phyloP scores from a whole-genome alignment of 2,113 vertebrate genomes.

The Opisthocomus hoazin region DNA sequence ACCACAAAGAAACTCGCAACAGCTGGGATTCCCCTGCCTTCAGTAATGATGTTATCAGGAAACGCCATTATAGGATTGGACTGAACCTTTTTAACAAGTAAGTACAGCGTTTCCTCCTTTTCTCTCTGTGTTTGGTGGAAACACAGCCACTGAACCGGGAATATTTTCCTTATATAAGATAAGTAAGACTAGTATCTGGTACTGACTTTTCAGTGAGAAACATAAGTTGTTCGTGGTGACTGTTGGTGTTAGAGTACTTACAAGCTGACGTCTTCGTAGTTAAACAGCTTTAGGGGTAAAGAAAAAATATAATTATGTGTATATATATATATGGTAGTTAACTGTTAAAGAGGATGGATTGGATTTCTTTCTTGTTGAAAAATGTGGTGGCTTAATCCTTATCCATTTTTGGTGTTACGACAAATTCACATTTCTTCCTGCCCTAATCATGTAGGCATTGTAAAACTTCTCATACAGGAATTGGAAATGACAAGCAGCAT shows the following conservation, averaged over 20 bases:
- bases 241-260: not conserved
- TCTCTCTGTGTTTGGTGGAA: not conserved
- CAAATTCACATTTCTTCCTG: not conserved
- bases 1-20: conserved; percentile 97
- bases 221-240: not conserved
- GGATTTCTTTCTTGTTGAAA: not conserved
- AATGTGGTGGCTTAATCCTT: not conserved
- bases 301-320: not conserved
- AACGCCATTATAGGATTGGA: conserved; percentile 94
- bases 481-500: not conserved
- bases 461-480: not conserved
- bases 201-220: not conserved
- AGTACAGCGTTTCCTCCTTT: conserved; percentile 42
- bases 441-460: not conserved
- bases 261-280: not conserved
- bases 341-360: not conserved
- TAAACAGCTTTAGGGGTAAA: not conserved
- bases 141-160: not conserved
- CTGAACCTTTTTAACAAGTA: conserved; percentile 99
- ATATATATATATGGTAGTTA: not conserved
- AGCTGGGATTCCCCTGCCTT: conserved; percentile 98
- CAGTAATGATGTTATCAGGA: conserved; percentile 95
- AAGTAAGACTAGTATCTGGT: not conserved
- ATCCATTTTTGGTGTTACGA: not conserved
- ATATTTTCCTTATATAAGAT: not conserved